Conservation (phyloP, 2,888 invertebrate species). For the Helleia helle region DNA sequence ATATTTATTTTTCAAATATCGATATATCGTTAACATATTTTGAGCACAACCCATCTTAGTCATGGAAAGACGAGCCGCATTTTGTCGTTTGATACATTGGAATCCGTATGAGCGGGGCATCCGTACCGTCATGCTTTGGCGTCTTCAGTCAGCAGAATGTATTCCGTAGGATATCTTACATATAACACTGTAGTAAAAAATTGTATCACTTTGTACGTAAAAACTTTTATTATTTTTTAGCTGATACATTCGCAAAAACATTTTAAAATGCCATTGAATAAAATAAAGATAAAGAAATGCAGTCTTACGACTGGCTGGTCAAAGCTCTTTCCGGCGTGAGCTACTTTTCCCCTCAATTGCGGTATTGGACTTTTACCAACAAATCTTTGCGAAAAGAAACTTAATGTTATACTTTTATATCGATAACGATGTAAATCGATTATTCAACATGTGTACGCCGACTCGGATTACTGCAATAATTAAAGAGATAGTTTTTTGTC, state of each 20-base stretch:
- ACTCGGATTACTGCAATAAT: no score
- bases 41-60: background rate
- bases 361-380: slow-evolving; percentile 25
- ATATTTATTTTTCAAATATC: background rate
- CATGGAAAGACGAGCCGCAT: background rate
- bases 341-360: slow-evolving; percentile 57
- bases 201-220: background rate
- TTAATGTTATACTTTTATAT: slow-evolving; percentile 1
- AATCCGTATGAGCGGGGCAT: background rate
- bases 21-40: no score
- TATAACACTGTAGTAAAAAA: background rate
- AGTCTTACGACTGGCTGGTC: slow-evolving; percentile 41
- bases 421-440: no score
- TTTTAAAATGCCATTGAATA: slow-evolving; percentile 7
- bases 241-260: background rate
- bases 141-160: slow-evolving; percentile 2
- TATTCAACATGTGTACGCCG: no score
- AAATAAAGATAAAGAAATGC: slow-evolving; percentile 25
- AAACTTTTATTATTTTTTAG: background rate
- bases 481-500: no score
- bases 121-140: background rate
- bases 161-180: background rate
- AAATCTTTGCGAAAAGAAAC: slow-evolving; percentile 7
- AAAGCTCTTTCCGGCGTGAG: slow-evolving; percentile 40
- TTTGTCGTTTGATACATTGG: slow-evolving; percentile 2